Conservation (phyloP, 2,113 vertebrate species). For the Bungarus multicinctus region DNA sequence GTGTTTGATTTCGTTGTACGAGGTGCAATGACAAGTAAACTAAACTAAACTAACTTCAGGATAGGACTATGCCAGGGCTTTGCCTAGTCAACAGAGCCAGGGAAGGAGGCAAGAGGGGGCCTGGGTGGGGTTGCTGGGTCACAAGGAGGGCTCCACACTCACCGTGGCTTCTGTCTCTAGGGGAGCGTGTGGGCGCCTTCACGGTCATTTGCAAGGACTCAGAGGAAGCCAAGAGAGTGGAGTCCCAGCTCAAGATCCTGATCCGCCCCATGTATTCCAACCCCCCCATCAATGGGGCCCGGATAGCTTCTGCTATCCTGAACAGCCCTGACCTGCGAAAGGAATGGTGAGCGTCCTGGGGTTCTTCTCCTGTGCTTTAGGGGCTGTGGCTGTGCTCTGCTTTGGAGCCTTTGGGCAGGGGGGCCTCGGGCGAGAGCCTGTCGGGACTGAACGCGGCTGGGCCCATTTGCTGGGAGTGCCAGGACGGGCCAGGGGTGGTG, state of each 20-base stretch:
- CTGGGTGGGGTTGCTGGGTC: background rate
- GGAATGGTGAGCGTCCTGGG: slow-evolving; percentile 79
- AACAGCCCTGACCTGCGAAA: slow-evolving; percentile 84
- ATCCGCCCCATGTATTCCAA: slow-evolving; percentile 98
- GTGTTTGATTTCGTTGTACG: too few species aligned
- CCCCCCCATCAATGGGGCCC: slow-evolving; percentile 91
- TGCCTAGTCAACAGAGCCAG: background rate
- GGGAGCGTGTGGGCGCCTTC: slow-evolving; percentile 95
- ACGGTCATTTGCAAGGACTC: slow-evolving; percentile 85
- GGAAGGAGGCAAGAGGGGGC: background rate
- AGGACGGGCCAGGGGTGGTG: background rate
- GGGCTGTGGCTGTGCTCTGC: background rate
- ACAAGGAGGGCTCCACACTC: accelerated
- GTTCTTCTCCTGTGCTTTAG: accelerated
- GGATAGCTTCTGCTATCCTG: slow-evolving; percentile 89
- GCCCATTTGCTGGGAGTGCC: background rate
- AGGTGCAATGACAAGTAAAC: too few species aligned
- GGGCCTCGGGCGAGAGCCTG: background rate
- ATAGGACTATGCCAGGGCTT: background rate
- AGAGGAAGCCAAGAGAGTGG: slow-evolving; percentile 92
- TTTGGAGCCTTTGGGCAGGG: background rate
- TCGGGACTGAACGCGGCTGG: accelerated
- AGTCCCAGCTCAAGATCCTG: slow-evolving; percentile 96
- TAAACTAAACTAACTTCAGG: too few species aligned
- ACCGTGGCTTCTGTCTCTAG: slow-evolving; percentile 60